Evolutionary conservation across 2,113 vertebrate species (phyloP), one percentile per base, ranked within the genome.

Genomic region (Myanophis thanlyinensis): DNA sequence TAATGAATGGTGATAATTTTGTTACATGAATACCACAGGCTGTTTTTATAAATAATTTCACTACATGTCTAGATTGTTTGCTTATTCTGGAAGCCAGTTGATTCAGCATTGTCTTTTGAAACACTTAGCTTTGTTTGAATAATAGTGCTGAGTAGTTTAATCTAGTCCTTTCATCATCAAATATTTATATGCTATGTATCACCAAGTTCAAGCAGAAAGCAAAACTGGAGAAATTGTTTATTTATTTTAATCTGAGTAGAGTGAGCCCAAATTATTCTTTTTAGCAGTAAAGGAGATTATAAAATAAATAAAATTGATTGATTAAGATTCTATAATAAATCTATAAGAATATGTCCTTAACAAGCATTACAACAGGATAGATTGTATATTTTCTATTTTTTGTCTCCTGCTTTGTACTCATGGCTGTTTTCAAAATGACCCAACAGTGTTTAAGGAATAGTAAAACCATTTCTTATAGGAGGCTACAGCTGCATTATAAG

Each of bases 181-280:
- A 12, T 51, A 62, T 94, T 95, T 95, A 87, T 94, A 92, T 44
- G 51, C 8, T 27, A 5, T 87, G 20, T 40, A 30, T 91, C 59
- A 92, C 92, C 51, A 48, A 56, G n/a, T 89, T 59, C 90, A 92
- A 95, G 92, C 13, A 22, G 8, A 44, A 27, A 53, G 89, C 10
- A 92, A 94, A 87, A 0, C n/a, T 94, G 9, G 92, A 53, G 89
- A 3, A 91, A 90, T 25, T 27, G 87, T 92, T 91, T 52, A 9
- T 47, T 94, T 92, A 1, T 89, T 93, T 84, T 56, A 91, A 92
- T 96, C 89, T 92, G 35, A 94, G 90, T 35, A 84, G 6, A 0
- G 0, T 87, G 49, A 93, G 94, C 93, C 95, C 90, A 53, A 93
- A 88, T 51, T 90, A 12, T 11, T 94, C 67, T 93, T 94, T 94